Evolutionary conservation across 2,888 invertebrate genomes (phyloP).

Genomic region (Strigamia transsilvanica): DNA sequence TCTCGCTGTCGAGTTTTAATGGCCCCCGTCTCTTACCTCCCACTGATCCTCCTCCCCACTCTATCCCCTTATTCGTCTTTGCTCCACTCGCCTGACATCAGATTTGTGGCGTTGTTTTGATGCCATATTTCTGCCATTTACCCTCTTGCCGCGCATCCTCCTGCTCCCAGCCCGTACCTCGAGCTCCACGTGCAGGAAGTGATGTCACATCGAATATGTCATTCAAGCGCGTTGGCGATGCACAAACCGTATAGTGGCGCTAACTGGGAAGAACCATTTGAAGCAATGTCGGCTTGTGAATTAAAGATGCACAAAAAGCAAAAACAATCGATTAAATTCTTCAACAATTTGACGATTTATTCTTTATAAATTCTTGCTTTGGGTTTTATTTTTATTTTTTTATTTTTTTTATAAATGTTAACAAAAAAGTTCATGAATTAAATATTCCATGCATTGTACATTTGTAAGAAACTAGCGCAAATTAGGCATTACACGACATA

Average conservation of each 20-base stretch:
- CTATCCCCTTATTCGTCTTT: constrained; percentile 40
- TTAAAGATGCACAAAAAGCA: neutral
- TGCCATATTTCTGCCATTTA: constrained; percentile 49
- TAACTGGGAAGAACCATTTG: constrained; percentile 24
- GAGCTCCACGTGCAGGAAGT: constrained; percentile 48
- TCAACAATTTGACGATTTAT: neutral
- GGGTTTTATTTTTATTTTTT: too few relatives aligned
- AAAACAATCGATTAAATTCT: constrained; percentile 1
- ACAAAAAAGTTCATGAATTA: neutral
- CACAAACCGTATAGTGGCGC: constrained; percentile 39
- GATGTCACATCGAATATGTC: constrained; percentile 46
- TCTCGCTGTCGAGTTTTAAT: constrained; percentile 49
- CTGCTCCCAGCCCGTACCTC: constrained; percentile 31
- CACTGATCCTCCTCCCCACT: constrained; percentile 45
- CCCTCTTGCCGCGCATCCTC: constrained; percentile 30
- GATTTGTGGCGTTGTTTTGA: constrained; percentile 49
- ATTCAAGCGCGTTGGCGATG: constrained; percentile 2
- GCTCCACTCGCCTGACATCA: constrained; percentile 45
- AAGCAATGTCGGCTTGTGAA: neutral
- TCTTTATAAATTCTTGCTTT: neutral
- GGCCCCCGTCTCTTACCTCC: constrained; percentile 49
- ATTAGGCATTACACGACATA: constrained; percentile 12
- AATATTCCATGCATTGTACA: neutral
- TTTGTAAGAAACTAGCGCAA: neutral
- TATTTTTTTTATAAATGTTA: neutral